Conservation (phyloP, 1,140 invertebrate genomes). For the Drosophila asahinai region DNA sequence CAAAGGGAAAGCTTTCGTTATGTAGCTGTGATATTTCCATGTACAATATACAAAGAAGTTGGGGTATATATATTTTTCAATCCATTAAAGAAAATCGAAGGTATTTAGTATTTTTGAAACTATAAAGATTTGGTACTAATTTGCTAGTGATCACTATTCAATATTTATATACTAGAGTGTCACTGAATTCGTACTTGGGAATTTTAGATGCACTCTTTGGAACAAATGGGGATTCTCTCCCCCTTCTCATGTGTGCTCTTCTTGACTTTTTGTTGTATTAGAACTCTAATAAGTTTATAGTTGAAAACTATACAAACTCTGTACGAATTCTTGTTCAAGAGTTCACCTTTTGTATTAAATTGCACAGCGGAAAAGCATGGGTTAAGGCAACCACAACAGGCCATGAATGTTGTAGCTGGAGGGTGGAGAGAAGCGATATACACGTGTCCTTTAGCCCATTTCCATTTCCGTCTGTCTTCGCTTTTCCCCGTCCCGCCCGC, state of each 20-base stretch:
- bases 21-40: no score
- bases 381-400: constrained; percentile 31
- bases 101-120: neutral
- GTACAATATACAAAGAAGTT: no score
- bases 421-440: constrained; percentile 20
- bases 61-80: neutral
- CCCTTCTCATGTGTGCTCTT: no score
- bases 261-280: no score
- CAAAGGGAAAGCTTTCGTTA: neutral
- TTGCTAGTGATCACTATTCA: no score
- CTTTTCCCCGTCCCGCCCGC: neutral
- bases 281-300: no score
- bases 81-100: no score
- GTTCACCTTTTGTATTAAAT: neutral
- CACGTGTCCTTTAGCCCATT: constrained; percentile 52
- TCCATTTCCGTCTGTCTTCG: constrained; percentile 43
- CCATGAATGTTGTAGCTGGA: constrained; percentile 33
- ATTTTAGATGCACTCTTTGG: no score
- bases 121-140: no score
- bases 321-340: neutral
- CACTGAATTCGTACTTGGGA: no score
- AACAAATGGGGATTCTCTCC: no score
- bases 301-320: neutral
- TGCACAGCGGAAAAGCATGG: neutral
- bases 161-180: no score